These are phyloP conservation scores for Mesembrinibis cayennensis DNA, from an alignment of 2,113 vertebrate species.

Conservation along the genomic window DNA sequence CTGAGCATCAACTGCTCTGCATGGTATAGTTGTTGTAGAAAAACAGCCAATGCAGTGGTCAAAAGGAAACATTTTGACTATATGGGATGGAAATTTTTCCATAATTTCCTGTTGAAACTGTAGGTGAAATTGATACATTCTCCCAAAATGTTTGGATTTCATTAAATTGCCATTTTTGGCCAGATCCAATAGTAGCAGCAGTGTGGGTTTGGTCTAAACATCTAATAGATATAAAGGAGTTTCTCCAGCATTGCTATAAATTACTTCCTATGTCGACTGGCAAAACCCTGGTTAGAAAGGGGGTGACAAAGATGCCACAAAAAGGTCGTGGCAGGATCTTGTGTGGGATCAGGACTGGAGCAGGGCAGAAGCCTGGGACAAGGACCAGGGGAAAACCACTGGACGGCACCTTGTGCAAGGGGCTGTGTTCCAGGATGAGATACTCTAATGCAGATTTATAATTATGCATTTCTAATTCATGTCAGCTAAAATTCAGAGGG, in stretches of 20 bases:
- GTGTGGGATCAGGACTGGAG: not conserved
- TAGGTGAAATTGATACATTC: not conserved
- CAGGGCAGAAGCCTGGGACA: not conserved
- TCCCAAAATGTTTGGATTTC: not conserved
- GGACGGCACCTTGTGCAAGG: not conserved
- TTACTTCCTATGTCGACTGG: not conserved
- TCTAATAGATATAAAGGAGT: not conserved
- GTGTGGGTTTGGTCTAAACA: not conserved
- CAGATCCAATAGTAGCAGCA: not conserved
- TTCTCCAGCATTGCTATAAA: not conserved
- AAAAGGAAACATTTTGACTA: not conserved
- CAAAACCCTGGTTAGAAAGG: not conserved
- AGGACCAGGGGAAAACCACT: not conserved
- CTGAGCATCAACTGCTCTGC: not conserved
- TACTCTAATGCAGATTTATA: not conserved
- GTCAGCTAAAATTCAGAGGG: not conserved
- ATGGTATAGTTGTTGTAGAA: not conserved
- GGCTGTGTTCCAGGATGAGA: not conserved
- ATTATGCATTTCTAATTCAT: not conserved
- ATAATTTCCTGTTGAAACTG: not conserved
- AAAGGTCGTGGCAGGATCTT: not conserved
- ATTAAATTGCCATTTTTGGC: not conserved
- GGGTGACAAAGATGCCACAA: rapidly evolving
- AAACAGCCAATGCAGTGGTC: not conserved
- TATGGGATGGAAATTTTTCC: not conserved